Evolutionary conservation across 2,888 invertebrate genomes (phyloP).

Genomic region (Tromatobia lineatoria): DNA sequence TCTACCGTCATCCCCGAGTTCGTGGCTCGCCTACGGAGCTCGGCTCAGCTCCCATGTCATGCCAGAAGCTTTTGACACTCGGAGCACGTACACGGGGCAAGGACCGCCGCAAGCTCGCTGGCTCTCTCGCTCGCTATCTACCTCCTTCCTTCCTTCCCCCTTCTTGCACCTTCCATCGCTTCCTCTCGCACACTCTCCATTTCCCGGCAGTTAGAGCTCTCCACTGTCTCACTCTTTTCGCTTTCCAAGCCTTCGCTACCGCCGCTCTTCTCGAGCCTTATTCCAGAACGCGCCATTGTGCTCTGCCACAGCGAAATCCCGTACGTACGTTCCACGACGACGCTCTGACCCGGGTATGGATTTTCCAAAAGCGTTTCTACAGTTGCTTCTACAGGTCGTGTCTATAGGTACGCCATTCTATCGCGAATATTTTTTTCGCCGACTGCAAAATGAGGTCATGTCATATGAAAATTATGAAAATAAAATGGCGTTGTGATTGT

Average conservation of each 20-base stretch:
- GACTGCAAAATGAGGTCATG: neutral
- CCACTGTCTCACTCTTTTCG: slow-evolving; percentile 68
- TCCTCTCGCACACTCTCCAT: slow-evolving; percentile 58
- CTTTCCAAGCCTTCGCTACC: slow-evolving; percentile 47
- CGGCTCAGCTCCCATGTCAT: slow-evolving; percentile 80
- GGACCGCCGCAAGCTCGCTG: slow-evolving; percentile 85
- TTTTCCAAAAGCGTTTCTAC: slow-evolving; percentile 82
- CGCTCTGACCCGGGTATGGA: slow-evolving; percentile 76
- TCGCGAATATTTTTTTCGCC: slow-evolving; percentile 6
- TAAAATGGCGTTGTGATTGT: no score
- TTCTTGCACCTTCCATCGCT: slow-evolving; percentile 57
- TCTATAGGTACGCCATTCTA: neutral
- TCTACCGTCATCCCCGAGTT: slow-evolving; percentile 80
- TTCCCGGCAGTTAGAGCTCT: slow-evolving; percentile 51
- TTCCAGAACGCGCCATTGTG: slow-evolving; percentile 82
- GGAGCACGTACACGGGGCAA: slow-evolving; percentile 85
- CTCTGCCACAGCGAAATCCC: slow-evolving; percentile 74
- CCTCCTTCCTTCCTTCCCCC: slow-evolving; percentile 65
- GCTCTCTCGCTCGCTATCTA: slow-evolving; percentile 71
- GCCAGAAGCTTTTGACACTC: slow-evolving; percentile 84
- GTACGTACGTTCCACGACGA: slow-evolving; percentile 62
- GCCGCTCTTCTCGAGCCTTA: slow-evolving; percentile 66
- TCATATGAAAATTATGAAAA: no score
- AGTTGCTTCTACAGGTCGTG: slow-evolving; percentile 27
- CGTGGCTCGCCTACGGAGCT: slow-evolving; percentile 77